Conservation (phyloP, 2,113 vertebrate species). For the Trogon surrucura region DNA sequence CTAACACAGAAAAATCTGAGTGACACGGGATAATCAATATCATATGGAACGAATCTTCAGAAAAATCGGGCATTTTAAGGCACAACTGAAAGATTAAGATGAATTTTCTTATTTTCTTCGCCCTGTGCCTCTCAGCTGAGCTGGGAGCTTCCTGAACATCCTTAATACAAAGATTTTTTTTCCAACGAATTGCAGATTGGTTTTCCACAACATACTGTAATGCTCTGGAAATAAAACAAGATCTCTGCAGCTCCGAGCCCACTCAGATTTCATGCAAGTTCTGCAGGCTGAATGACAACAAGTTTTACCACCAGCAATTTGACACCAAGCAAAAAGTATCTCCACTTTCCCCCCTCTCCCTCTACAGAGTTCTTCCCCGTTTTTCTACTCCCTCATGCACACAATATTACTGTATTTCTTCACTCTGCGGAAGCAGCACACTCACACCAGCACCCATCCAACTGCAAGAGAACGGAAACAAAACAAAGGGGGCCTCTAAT, state of each 20-base stretch:
- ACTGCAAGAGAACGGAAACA: not conserved
- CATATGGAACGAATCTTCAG: not conserved
- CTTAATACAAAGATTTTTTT: not conserved
- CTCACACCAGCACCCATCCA: not conserved
- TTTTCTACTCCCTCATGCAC: not conserved
- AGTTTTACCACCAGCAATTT: not conserved
- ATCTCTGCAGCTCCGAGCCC: not conserved
- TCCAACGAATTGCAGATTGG: not conserved
- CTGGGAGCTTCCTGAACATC: not conserved
- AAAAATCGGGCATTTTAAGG: not conserved
- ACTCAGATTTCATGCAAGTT: not conserved
- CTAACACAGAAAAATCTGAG: not conserved
- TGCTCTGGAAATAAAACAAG: not conserved
- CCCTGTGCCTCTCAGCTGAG: not conserved
- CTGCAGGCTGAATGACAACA: not conserved
- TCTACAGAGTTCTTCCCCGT: not conserved
- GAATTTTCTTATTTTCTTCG: not conserved
- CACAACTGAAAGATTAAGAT: not conserved
- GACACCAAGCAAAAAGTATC: not conserved
- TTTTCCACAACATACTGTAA: not conserved
- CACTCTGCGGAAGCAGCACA: not conserved
- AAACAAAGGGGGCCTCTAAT: not conserved
- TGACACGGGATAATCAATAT: constrained; percentile 5
- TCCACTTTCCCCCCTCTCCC: not conserved
- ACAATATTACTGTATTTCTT: not conserved